These are phyloP conservation scores for Brachionus calyciflorus DNA, from an alignment of 1,140 invertebrate species.

Conservation along the genomic window DNA sequence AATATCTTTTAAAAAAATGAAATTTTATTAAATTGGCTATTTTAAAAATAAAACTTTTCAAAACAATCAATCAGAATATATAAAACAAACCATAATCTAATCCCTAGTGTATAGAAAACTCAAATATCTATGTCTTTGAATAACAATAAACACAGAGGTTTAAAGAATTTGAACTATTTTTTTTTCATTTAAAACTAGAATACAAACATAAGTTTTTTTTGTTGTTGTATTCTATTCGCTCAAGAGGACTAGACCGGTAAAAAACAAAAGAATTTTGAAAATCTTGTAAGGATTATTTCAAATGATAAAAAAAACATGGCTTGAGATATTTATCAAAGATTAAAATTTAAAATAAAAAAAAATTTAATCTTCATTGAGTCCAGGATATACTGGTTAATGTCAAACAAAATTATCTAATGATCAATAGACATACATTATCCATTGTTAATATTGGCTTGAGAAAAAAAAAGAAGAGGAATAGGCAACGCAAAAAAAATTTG, in stretches of 20 bases:
- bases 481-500: neutral
- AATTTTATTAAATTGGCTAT: no score
- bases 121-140: neutral
- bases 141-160: conserved; percentile 17
- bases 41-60: no score
- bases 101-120: conserved; percentile 13
- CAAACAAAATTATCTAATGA: conserved; percentile 32
- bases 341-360: neutral
- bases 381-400: conserved; percentile 30
- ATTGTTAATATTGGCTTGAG: neutral
- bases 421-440: no score
- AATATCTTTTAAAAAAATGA: no score
- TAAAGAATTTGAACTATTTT: conserved; percentile 34
- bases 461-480: neutral
- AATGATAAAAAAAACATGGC: neutral
- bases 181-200: neutral
- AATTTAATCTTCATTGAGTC: neutral
- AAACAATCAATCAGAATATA: neutral
- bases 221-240: no score
- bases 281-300: conserved; percentile 25
- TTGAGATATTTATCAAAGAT: conserved; percentile 28
- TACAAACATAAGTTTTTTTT: neutral
- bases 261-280: neutral
- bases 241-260: conserved; percentile 23
- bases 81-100: conserved; percentile 5